Conservation (phyloP, 2,888 invertebrate genomes). For the Brachyopa scutellaris region DNA sequence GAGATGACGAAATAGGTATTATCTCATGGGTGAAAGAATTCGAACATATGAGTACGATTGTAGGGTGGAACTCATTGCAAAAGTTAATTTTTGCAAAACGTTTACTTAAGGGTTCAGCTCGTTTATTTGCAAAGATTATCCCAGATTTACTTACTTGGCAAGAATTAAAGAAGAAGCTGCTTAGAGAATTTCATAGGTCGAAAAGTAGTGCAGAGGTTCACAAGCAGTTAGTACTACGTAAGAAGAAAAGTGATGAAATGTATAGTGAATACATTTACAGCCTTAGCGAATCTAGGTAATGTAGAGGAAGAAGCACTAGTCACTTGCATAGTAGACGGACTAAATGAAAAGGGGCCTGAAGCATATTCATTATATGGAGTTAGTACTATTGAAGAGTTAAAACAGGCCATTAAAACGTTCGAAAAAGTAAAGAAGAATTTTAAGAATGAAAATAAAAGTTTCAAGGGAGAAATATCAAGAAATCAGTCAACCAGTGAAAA, state of each 20-base stretch:
- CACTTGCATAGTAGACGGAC: no score
- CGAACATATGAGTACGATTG: neutral
- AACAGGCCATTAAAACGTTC: constrained; percentile 1
- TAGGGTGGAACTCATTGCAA: neutral
- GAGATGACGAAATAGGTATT: neutral
- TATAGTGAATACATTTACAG: no score
- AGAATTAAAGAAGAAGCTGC: no score
- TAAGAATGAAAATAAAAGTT: neutral
- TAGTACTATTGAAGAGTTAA: constrained; percentile 8
- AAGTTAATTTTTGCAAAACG: neutral
- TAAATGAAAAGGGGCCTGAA: constrained; percentile 77
- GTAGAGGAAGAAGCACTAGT: no score
- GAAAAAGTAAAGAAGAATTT: constrained; percentile 8
- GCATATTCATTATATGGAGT: constrained; percentile 15
- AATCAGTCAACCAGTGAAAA: neutral
- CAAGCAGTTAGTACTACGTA: no score
- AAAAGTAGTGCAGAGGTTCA: no score
- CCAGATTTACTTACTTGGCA: neutral
- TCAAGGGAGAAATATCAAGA: neutral
- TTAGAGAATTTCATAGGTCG: no score
- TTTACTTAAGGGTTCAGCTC: neutral
- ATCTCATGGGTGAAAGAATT: neutral
- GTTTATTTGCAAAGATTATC: neutral
- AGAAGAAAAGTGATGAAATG: no score
- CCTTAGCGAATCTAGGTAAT: no score